phyloP scores from a whole-genome alignment of 2,888 invertebrate genomes.

The Hirtodrosophila histrioides region DNA sequence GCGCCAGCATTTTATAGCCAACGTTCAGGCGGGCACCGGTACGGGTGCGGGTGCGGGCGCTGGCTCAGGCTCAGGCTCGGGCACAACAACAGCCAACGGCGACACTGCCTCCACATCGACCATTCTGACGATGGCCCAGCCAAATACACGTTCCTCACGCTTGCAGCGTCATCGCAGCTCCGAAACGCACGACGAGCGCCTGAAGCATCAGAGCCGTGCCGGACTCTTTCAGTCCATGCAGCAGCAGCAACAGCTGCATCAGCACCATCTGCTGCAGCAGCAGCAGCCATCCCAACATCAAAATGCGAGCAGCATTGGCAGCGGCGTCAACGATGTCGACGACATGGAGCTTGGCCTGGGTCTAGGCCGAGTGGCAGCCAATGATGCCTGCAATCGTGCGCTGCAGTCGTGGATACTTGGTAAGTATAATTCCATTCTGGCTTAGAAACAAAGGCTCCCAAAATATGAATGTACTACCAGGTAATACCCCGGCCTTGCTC shows the following conservation, averaged over 20 bases:
- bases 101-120: constrained; percentile 29
- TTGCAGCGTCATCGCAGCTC: constrained; percentile 84
- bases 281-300: constrained; percentile 37
- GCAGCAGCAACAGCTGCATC: constrained; percentile 69
- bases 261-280: constrained; percentile 60
- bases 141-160: constrained; percentile 73
- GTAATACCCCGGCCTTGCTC: no score
- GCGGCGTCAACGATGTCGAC: constrained; percentile 62
- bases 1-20: constrained; percentile 56
- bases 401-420: constrained; percentile 80
- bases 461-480: no score
- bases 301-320: constrained; percentile 61
- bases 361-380: constrained; percentile 60
- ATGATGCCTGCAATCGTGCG: constrained; percentile 65
- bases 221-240: constrained; percentile 79
- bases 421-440: constrained; percentile 23
- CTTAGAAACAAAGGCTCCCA: no score
- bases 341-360: constrained; percentile 74
- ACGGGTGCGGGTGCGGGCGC: no score
- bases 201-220: constrained; percentile 78
- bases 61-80: background rate
- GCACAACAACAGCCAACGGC: constrained; percentile 3
- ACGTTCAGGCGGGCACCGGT: constrained; percentile 13
- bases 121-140: constrained; percentile 45
- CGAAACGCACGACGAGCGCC: constrained; percentile 83